Evolutionary conservation across 2,888 invertebrate genomes (phyloP), one percentile per base, ranked within the genome.

Genomic region (Coelogynopora nodosa): DNA sequence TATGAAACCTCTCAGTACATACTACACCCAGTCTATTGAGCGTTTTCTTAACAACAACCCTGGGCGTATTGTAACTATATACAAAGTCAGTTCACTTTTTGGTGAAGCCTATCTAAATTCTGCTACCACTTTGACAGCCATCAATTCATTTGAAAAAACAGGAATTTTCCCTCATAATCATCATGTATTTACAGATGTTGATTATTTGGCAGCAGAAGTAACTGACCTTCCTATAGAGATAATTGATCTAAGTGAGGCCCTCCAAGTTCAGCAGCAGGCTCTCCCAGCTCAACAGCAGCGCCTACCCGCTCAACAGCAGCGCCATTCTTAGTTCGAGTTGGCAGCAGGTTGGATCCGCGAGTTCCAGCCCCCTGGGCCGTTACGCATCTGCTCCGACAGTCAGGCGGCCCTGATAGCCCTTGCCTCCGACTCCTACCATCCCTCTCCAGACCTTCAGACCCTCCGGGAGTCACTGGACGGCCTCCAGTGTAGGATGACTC

Each of bases 1-100:
- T 49, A 89, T 89, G 74, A 88, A 88, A 82, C 87, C 89, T 23
- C 83, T 90, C 27, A 90, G 89, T 82, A 86, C 87, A 26, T 86
- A 87, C 31, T 89, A 88, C 86, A 88, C 88, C 74, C 67, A 67
- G 10, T 87, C 29, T 29, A 84, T 88, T 31, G 88, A 89, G 80
- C 86, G 26, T 31, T 89, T 88, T 88, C 89, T 89, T 88, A 84
- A 87, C 18, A 49, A 87, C 18, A 84, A 88, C 67, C 88, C 87
- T 23, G 88, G 88, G 10, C 82, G 84, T 13, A 80, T 89, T 0
- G 88, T 89, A 83, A 28, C 23, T 88, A 0, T 88, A 88, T 67
- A 30, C 49, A 49, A 49, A 5, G 49, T 49, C 49, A 49, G 49
- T 49, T 27, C 27, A 49, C 82, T 88, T n/a, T 87, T 87, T 82